phyloP scores from a whole-genome alignment of 2,113 vertebrate species.

The Pterocles orientalis region DNA sequence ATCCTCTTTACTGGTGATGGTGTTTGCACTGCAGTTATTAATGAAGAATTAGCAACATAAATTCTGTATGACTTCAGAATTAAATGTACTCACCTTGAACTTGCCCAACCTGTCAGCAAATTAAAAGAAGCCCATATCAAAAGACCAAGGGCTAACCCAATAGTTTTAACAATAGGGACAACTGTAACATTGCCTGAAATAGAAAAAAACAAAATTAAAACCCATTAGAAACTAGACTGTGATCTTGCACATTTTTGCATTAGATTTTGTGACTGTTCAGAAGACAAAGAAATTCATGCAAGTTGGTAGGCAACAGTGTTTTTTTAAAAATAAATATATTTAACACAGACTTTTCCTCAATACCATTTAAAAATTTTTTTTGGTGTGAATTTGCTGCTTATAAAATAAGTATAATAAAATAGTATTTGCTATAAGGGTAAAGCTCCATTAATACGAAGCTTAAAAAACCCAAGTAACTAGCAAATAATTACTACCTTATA shows the following conservation, averaged over 20 bases:
- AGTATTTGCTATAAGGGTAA: not conserved
- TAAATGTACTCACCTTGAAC: slow-evolving; percentile 81
- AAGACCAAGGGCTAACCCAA: slow-evolving; percentile 87
- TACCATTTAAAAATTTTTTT: not conserved
- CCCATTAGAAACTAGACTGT: not conserved
- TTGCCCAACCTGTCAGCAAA: slow-evolving; percentile 89
- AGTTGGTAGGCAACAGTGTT: not conserved
- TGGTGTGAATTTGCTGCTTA: not conserved
- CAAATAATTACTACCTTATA: not conserved
- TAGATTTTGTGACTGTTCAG: not conserved
- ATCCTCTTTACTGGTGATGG: not conserved
- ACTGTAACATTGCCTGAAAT: slow-evolving; percentile 84
- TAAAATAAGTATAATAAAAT: not conserved
- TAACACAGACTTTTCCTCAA: not conserved
- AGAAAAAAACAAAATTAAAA: not conserved
- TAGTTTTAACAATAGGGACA: slow-evolving; percentile 88
- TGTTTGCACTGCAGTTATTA: not conserved
- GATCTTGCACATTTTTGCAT: not conserved
- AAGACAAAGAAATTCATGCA: not conserved
- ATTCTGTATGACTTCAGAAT: not conserved
- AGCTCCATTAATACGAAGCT: not conserved
- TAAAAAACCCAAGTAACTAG: not conserved
- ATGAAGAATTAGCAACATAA: not conserved
- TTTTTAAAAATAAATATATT: not conserved
- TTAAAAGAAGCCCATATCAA: slow-evolving; percentile 90